phyloP scores from a whole-genome alignment of 2,113 vertebrate genomes.

The Xenopus borealis region DNA sequence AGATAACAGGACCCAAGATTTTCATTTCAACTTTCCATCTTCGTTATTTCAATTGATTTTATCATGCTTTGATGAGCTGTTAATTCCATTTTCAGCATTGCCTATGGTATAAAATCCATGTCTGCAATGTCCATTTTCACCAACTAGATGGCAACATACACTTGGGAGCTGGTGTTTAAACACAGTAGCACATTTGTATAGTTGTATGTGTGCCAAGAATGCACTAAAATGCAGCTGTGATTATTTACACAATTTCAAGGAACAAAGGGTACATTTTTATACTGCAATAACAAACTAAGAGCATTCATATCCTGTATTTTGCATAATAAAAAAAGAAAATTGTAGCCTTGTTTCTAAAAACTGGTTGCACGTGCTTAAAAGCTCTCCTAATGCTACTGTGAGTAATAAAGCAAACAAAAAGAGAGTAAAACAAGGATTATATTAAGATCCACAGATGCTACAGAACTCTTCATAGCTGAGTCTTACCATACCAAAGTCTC shows the following conservation, averaged over 20 bases:
- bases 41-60: slow-evolving; percentile 56
- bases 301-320: no score
- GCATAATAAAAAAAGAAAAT: no score
- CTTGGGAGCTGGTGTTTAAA: not conserved
- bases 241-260: not conserved
- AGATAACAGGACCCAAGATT: slow-evolving; percentile 56
- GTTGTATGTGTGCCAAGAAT: not conserved
- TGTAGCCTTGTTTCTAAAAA: no score
- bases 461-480: no score
- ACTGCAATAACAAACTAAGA: no score
- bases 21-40: slow-evolving; percentile 58
- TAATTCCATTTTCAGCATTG: slow-evolving; percentile 65
- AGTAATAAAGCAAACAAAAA: no score
- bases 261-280: not conserved
- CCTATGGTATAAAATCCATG: slow-evolving; percentile 55
- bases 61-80: slow-evolving; percentile 57
- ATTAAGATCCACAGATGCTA: no score
- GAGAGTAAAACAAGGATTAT: no score
- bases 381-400: no score
- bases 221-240: not conserved
- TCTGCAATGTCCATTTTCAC: not conserved
- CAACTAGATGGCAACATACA: slow-evolving; percentile 11
- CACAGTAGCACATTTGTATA: no score
- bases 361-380: no score
- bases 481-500: no score